Conservation (phyloP, 2,888 invertebrate genomes). For the Eubasilissa splendida region DNA sequence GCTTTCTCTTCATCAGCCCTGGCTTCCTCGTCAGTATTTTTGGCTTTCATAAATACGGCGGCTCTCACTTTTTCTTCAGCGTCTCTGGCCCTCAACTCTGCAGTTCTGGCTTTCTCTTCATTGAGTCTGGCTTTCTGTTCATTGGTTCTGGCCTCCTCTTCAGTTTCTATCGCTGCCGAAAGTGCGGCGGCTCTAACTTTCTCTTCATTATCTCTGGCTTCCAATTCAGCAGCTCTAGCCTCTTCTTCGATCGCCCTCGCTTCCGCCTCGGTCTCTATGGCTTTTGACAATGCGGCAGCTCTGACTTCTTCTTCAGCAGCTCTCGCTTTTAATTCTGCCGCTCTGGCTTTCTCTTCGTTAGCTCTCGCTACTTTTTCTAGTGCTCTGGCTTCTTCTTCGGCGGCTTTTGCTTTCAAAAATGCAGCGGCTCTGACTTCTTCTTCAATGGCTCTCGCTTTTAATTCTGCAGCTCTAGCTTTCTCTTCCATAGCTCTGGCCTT, state of each 20-base stretch:
- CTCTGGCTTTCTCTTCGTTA: not conserved
- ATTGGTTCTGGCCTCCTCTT: not conserved
- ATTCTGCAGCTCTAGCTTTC: slow-evolving; percentile 4
- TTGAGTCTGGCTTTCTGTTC: not conserved
- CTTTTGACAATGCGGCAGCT: not conserved
- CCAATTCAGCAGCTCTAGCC: slow-evolving; percentile 1
- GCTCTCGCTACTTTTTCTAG: not conserved
- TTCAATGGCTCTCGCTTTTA: slow-evolving; percentile 15
- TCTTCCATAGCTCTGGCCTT: not conserved
- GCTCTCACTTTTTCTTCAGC: slow-evolving; percentile 19
- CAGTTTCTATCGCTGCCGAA: slow-evolving; percentile 3
- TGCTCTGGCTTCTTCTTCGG: slow-evolving; percentile 10
- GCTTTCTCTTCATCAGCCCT: slow-evolving; percentile 3
- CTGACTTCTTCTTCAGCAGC: not conserved
- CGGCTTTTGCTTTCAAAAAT: not conserved
- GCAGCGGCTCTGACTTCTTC: not conserved
- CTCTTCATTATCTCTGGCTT: slow-evolving; percentile 24
- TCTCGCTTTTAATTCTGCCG: not conserved
- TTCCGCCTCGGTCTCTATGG: not conserved
- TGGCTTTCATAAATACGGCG: not conserved
- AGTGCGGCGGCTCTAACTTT: slow-evolving; percentile 11
- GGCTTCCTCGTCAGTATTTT: not conserved
- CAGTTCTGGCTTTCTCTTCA: slow-evolving; percentile 14
- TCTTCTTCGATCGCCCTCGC: slow-evolving; percentile 2
- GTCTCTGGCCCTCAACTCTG: slow-evolving; percentile 9